Percentiles rank a stretch among this genome's conserved stretches.
Evolutionary conservation across 2,113 vertebrate genomes (phyloP).

Genomic region (Hiodon tergisus): DNA sequence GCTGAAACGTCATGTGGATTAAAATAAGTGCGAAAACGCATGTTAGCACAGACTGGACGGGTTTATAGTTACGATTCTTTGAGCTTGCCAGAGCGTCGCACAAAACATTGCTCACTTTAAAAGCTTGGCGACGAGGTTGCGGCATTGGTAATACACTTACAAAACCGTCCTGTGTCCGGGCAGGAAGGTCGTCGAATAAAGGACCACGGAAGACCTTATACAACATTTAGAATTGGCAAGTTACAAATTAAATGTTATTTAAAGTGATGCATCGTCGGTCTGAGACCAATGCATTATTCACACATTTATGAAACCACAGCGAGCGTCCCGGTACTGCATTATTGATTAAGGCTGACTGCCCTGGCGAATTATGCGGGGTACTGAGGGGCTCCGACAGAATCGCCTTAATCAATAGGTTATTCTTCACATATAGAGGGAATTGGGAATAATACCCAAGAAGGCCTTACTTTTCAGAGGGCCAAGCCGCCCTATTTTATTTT

Average conservation of each 20-base stretch:
- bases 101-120: too few species aligned
- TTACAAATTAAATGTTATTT: conserved; percentile 33
- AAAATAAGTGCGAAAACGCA: not conserved
- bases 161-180: conserved; percentile 63
- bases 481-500: not conserved
- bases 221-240: not conserved
- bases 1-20: conserved; percentile 2
- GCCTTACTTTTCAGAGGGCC: not conserved
- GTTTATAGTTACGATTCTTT: too few species aligned
- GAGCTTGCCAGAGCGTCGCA: too few species aligned
- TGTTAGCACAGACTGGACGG: too few species aligned
- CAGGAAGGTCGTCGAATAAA: conserved; percentile 37
- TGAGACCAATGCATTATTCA: conserved; percentile 57
- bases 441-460: not conserved
- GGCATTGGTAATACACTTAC: conserved; percentile 74
- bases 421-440: not conserved
- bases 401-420: conserved; percentile 36
- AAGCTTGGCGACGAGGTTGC: conserved; percentile 54
- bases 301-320: conserved; percentile 46
- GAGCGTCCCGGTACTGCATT: conserved; percentile 37
- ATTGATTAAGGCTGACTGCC: conserved; percentile 54
- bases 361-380: conserved; percentile 13
- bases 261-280: conserved; percentile 50
- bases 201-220: conserved; percentile 27
- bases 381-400: conserved; percentile 46